A percentile compares a stretch with the other conserved stretches of the same genome.
Conservation (phyloP, 2,797 vertebrate species). For the Urocyon cinereoargenteus region DNA sequence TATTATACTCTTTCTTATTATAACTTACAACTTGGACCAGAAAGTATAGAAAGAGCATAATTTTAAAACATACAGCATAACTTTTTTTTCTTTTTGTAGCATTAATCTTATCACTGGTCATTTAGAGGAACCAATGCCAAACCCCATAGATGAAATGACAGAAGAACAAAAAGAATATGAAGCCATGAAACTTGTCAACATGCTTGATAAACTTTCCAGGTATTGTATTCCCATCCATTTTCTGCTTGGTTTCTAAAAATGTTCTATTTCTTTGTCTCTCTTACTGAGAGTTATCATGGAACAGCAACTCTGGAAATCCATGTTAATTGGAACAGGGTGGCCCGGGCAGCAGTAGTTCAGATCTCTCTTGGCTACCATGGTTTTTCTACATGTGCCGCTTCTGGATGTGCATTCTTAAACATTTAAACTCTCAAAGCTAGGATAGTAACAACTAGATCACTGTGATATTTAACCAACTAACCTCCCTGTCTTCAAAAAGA, state of each 20-base stretch:
- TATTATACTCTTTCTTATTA: conserved; percentile 80
- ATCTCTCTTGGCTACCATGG: conserved; percentile 54
- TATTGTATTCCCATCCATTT: conserved; percentile 85
- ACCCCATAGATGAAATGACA: conserved; percentile 98
- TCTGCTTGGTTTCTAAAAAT: conserved; percentile 82
- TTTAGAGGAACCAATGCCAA: conserved; percentile 96
- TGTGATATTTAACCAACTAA: conserved; percentile 79
- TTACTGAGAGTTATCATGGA: conserved; percentile 78
- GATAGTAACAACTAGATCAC: neutral
- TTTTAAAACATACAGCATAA: conserved; percentile 82
- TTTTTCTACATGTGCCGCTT: conserved; percentile 69
- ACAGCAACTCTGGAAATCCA: conserved; percentile 72
- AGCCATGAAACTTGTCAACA: conserved; percentile 97
- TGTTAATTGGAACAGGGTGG: conserved; percentile 62
- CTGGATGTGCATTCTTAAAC: conserved; percentile 68
- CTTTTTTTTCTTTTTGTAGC: conserved; percentile 88
- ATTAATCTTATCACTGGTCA: conserved; percentile 99
- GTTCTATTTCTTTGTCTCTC: conserved; percentile 83
- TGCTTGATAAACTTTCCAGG: conserved; percentile 99
- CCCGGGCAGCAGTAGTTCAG: conserved; percentile 59
- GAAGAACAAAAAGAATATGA: conserved; percentile 99
- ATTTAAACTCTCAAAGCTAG: neutral
- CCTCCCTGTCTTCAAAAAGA: conserved; percentile 79
- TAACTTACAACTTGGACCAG: conserved; percentile 78
- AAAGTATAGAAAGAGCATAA: conserved; percentile 82